Percentiles rank a stretch among this genome's conserved stretches.
Conservation (phyloP, 1,140 invertebrate species). For the Penaeus indicus region DNA sequence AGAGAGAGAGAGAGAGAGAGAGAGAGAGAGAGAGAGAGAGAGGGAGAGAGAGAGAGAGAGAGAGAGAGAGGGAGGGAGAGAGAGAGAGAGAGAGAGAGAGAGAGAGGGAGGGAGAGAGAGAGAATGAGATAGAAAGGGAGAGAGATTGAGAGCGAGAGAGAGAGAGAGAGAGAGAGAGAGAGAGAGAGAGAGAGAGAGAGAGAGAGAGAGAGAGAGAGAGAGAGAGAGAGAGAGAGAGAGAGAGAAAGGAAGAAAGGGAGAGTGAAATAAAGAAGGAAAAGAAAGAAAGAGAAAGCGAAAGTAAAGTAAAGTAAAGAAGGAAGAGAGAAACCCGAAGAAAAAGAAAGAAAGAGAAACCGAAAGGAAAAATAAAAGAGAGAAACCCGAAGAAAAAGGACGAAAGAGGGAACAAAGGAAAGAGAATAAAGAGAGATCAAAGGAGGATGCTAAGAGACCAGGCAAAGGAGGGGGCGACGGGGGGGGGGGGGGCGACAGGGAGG, state of each 20-base stretch:
- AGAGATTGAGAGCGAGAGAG: background rate
- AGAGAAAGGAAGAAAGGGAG: background rate
- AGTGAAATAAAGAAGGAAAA: background rate
- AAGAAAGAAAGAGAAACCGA: background rate
- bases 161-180: background rate
- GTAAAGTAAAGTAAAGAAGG: background rate
- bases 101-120: background rate
- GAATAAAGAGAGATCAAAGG: too few relatives aligned
- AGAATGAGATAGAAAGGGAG: background rate
- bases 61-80: background rate
- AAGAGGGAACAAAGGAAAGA: background rate
- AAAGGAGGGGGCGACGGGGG: too few relatives aligned
- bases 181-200: background rate
- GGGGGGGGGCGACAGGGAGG: too few relatives aligned
- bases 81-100: too few relatives aligned
- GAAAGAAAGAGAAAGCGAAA: background rate
- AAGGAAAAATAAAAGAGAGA: background rate
- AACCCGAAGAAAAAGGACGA: background rate
- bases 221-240: background rate
- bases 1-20: background rate
- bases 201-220: slow-evolving; percentile 1
- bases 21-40: background rate
- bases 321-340: background rate
- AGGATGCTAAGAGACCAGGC: too few relatives aligned
- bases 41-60: background rate